Conservation (phyloP, 2,797 vertebrate species). For the Micropoecilia bifurca region DNA sequence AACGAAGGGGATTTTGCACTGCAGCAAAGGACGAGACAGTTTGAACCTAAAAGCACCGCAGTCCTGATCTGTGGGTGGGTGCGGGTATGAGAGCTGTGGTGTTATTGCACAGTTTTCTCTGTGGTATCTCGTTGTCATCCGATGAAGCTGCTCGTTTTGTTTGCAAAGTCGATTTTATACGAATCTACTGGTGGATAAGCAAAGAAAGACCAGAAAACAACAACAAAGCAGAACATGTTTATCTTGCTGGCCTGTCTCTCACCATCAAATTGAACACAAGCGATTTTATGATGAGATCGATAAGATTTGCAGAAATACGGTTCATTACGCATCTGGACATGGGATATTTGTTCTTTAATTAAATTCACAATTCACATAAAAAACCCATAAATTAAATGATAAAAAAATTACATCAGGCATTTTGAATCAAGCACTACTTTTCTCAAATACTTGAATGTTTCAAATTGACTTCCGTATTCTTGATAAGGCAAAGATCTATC, state of each 20-base stretch:
- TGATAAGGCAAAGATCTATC: background rate
- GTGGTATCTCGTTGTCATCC: background rate
- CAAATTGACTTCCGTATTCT: background rate
- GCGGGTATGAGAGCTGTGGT: constrained; percentile 8
- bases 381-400: background rate
- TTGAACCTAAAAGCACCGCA: constrained; percentile 55
- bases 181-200: background rate
- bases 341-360: background rate
- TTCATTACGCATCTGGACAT: background rate
- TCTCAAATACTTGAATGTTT: background rate
- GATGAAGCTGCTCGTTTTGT: background rate
- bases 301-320: background rate
- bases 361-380: background rate
- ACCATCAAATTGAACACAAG: too few relatives aligned
- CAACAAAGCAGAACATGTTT: too few relatives aligned
- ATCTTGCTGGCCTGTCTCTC: background rate
- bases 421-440: background rate
- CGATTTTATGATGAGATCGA: too few relatives aligned
- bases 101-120: constrained; percentile 9
- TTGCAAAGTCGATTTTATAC: background rate
- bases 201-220: background rate
- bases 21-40: constrained; percentile 61
- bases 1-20: constrained; percentile 38
- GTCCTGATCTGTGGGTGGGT: constrained; percentile 49
- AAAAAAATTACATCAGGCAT: background rate